Evolutionary conservation across 2,797 vertebrate species (phyloP), one percentile per base, ranked within the genome.

Genomic region (Micrastur ruficollis): DNA sequence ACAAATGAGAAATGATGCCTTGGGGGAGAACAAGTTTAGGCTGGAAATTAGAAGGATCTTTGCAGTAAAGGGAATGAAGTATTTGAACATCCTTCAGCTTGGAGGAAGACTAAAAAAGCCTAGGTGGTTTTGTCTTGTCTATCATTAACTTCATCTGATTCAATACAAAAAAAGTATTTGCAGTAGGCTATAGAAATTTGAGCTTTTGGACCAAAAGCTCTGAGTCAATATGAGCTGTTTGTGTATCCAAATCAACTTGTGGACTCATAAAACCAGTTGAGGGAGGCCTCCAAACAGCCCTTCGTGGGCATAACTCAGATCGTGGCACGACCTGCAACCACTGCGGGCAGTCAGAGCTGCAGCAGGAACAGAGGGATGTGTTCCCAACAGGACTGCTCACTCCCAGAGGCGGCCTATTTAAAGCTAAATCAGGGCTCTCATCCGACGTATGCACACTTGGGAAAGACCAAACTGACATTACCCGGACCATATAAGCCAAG

Each of bases 281-380:
- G 62, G 63, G 59, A 75, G 22, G 42, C 76, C 78, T 47, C 66
- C 47, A n/a, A n/a, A 40, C 31, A 56, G 67, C 78, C 52, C 74
- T 73, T 50, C 0, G 0, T 15, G 42, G 50, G 61, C 83, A 3
- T 6, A 25, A n/a, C 21, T 44, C 53, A 12, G 1, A 19, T 0
- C 1, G 1, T 3, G 18, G 27, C 0, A 0, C 2, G 40, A n/a
- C 49, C 72, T 6, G 38, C 3, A 16, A 42, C n/a, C 0, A 1
- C 72, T 23, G 17, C 0, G 0, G 32, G 71, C 74, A 40, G 70
- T 8, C 17, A 0, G 61, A 32, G 52, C 67, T 21, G 49, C 6
- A 0, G 32, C 3, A 3, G 0, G 8, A 21, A 1, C 8, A 1
- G 1, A 14, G 40, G 81, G 63, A 19, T 7, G 5, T 2, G 23